Evolutionary conservation across 2,888 invertebrate species (phyloP), one percentile per base, ranked within the genome.

Genomic region (Spatulosminthurus flaviceps): DNA sequence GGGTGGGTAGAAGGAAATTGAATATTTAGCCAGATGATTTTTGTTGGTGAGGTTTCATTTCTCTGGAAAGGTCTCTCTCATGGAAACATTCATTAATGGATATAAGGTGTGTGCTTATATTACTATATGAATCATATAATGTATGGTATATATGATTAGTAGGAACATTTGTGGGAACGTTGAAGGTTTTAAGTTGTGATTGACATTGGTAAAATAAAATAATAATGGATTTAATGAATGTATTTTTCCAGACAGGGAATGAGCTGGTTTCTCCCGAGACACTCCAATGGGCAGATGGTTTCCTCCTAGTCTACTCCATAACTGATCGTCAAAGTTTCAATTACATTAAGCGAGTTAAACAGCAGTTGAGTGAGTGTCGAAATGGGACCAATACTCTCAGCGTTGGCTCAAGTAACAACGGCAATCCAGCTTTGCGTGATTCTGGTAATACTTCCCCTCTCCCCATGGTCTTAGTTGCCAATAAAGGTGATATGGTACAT

Each of bases 401-500:
- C 71, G 66, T 82, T 66, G 73, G 81, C 41, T 66, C 79, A 9
- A 42, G 66, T 67, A 41, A 75, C 69, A 81, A 81, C 73, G 78
- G 73, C 61, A 81, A 78, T 77, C 76, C 81, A 41, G 79, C 74
- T 41, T 75, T 80, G 22, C 80, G 82, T 19, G 82, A 82, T 26
- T 76, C 75, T 28, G 77, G 78, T 21, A 80, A 79, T 43, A 77
- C 79, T 9, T 78, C 79, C 19, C 80, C 81, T n/a, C 51, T 77
- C 1, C 95, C 95, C 0, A 90, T 94, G 43, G 92, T 93, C n/a
- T 90, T 96, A n/a, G 93, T 95, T 41, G 95, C 93, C 61, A 96
- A 96, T 87, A 96, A 96, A 88, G 93, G 93, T 26, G 96, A 96
- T 86, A 94, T 96, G 94, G 93, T 95, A 82, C 95, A 96, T 88